Evolutionary conservation across 2,888 invertebrate genomes (phyloP).

Genomic region (Callinectes sapidus): DNA sequence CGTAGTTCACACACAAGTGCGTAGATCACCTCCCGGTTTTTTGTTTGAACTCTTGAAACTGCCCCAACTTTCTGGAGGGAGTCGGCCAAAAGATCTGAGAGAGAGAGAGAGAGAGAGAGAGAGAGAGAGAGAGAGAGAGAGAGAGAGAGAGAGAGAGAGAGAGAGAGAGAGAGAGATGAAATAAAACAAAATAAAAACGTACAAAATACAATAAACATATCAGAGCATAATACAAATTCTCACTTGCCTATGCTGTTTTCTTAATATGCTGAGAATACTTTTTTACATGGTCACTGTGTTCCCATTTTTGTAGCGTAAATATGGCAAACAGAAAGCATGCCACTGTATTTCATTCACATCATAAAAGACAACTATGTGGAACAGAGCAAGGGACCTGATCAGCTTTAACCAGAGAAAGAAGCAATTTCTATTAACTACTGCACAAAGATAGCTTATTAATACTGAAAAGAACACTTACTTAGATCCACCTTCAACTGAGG

Average conservation of each 20-base stretch:
- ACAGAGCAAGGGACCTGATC: too few relatives aligned
- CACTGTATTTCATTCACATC: too few relatives aligned
- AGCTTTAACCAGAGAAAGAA: background rate
- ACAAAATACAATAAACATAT: too few relatives aligned
- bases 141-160: background rate
- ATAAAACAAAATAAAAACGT: too few relatives aligned
- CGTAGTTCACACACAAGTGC: constrained; percentile 39
- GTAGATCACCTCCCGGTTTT: constrained; percentile 44
- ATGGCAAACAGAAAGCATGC: too few relatives aligned
- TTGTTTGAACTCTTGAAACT: constrained; percentile 13
- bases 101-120: background rate
- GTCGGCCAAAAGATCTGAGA: constrained; percentile 41
- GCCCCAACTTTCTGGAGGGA: constrained; percentile 46
- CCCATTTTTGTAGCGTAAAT: too few relatives aligned
- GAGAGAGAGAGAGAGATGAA: background rate
- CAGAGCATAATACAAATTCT: too few relatives aligned
- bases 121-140: background rate
- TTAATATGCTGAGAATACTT: too few relatives aligned
- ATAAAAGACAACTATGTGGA: too few relatives aligned
- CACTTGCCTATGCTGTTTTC: too few relatives aligned
- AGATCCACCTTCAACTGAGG: constrained; percentile 55
- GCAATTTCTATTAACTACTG: background rate
- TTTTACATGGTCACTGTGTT: too few relatives aligned
- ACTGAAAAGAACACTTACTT: constrained; percentile 34
- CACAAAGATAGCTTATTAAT: background rate